Evolutionary conservation across 2,113 vertebrate genomes (phyloP), one percentile per base, ranked within the genome.

Genomic region (Corythornis madagascariensis): DNA sequence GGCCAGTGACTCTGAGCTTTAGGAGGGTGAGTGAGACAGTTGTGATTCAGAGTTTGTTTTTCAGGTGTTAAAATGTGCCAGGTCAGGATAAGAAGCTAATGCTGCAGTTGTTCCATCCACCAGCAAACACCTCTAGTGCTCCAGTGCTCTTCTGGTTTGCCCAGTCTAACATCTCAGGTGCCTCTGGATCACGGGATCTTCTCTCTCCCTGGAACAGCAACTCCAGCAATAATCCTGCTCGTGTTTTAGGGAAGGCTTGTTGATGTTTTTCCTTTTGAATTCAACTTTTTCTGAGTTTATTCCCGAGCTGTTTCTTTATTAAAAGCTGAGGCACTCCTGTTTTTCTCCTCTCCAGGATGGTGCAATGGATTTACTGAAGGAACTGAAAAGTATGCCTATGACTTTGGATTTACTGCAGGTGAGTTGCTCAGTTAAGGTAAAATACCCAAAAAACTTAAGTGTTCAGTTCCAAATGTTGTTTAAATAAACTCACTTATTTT

Each of bases 341-440:
- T 74, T 86, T 13, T 55, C 40, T 71, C 75, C 28, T 67, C n/a
- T 80, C 16, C 91, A 99, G 99, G 99, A 99, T 17, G 99, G 99
- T 47, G 99, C 99, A 71, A 95, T 99, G 78, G 99, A 99, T 94
- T 97, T 99, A 88, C 97, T 99, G 87, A 98, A 97, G 85, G 98
- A 99, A 90, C 97, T 99, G 84, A 99, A 99, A 96, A 98, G 96
- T 95, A 98, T 98, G 96, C 98, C 98, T 7, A 98, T 99, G 97
- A 99, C 98, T 53, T 96, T 99, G 97, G 98, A 98, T 78, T 98
- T 99, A 19, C 97, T 99, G 88, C 99, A 99, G 99, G 99, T 99
- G 94, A 95, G 96, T 75, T 48, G 19, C 60, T 45, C 11, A 35
- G 57, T 11, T 47, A 26, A 9, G 16, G 26, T 56, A 26, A 78